Conservation (phyloP, 2,888 invertebrate genomes). For the Sepiola atlantica region DNA sequence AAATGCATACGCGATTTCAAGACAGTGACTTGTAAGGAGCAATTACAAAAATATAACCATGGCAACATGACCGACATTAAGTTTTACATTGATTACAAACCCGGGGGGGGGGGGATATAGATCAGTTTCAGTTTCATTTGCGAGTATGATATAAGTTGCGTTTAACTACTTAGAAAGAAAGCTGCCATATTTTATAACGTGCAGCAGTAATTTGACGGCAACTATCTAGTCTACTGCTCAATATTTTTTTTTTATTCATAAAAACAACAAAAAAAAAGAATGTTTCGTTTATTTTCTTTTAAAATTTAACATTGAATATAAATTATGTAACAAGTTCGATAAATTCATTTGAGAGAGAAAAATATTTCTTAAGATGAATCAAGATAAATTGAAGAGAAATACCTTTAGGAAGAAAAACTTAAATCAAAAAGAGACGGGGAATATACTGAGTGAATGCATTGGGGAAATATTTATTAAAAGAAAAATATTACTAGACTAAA, state of each 20-base stretch:
- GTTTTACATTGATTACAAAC: not conserved
- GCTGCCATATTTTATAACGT: not conserved
- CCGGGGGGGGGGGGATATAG: not conserved
- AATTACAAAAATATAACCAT: not conserved
- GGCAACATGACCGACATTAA: conserved; percentile 3
- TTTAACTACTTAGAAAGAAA: not conserved
- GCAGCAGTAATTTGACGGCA: conserved; percentile 32
- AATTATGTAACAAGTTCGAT: not conserved
- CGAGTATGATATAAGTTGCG: not conserved
- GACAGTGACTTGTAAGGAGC: not conserved
- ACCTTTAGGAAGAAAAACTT: not conserved
- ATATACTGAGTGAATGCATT: not conserved
- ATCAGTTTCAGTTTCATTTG: not conserved
- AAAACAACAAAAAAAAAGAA: not conserved
- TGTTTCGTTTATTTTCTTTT: not conserved
- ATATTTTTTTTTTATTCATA: not conserved
- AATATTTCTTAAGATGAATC: not conserved
- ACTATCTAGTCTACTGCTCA: not conserved
- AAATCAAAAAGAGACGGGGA: not conserved
- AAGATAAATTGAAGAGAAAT: not conserved
- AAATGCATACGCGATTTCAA: no score
- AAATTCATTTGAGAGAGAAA: not conserved
- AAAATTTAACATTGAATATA: not conserved
- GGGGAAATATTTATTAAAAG: not conserved
- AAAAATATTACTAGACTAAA: not conserved